Conservation (phyloP, 2,797 vertebrate species). For the Knipowitschia caucasica region DNA sequence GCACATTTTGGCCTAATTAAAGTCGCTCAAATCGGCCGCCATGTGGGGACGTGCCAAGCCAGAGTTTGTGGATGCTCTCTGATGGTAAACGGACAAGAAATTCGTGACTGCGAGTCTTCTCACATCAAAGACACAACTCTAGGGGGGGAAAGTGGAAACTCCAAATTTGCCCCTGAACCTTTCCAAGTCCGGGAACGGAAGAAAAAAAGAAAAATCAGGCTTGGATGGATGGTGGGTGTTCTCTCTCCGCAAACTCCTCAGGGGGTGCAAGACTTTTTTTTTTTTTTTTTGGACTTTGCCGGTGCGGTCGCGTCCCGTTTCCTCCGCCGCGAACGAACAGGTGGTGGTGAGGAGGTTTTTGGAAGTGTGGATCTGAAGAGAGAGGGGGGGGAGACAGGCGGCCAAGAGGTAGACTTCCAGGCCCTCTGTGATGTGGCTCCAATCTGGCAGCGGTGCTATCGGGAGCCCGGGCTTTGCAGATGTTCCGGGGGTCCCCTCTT, state of each 20-base stretch:
- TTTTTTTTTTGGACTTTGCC: constrained; percentile 70
- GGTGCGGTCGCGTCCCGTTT: constrained; percentile 73
- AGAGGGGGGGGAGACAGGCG: constrained; percentile 56
- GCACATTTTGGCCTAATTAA: constrained; percentile 75
- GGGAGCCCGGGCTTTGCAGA: constrained; percentile 82
- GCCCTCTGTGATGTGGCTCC: constrained; percentile 81
- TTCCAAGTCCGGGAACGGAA: constrained; percentile 59
- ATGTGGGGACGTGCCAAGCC: constrained; percentile 64
- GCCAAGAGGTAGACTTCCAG: constrained; percentile 77
- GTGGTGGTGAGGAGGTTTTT: constrained; percentile 80
- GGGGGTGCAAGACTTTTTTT: constrained; percentile 35
- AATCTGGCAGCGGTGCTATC: constrained; percentile 81
- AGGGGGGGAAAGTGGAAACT: constrained; percentile 47
- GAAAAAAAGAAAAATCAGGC: background rate
- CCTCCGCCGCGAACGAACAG: constrained; percentile 75
- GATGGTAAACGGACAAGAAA: constrained; percentile 73
- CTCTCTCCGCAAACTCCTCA: constrained; percentile 28
- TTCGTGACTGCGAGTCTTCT: constrained; percentile 65
- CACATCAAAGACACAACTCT: constrained; percentile 71
- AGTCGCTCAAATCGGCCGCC: constrained; percentile 69
- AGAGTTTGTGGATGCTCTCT: constrained; percentile 60
- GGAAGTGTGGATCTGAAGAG: constrained; percentile 76
- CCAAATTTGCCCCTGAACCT: constrained; percentile 49
- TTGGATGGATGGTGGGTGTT: constrained; percentile 43
- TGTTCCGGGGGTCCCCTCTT: constrained; percentile 75